Evolutionary conservation across 2,797 vertebrate genomes (phyloP).

Genomic region (Sciurus carolinensis): DNA sequence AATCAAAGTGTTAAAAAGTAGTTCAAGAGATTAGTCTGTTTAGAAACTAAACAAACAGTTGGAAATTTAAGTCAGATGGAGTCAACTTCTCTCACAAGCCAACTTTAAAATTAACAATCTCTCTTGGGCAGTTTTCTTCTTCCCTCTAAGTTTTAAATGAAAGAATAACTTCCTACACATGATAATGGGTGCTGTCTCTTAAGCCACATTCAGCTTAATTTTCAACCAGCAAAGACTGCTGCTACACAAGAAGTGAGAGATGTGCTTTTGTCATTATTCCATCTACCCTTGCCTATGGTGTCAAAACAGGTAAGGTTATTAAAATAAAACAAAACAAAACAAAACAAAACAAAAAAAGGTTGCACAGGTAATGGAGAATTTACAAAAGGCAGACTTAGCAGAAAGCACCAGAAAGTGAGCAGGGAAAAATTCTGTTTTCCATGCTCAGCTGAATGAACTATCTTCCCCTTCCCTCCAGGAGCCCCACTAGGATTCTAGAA

Average conservation of each 20-base stretch:
- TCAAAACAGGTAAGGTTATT: not conserved
- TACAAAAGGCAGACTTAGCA: not conserved
- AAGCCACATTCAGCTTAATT: not conserved
- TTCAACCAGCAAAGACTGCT: not conserved
- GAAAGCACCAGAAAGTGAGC: not conserved
- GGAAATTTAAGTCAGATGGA: constrained; percentile 70
- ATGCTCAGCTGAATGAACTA: not conserved
- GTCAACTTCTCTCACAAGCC: constrained; percentile 64
- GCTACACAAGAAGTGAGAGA: not conserved
- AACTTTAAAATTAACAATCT: constrained; percentile 68
- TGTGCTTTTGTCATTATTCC: not conserved
- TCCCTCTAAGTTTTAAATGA: constrained; percentile 54
- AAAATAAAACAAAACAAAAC: not conserved
- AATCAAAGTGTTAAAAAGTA: constrained; percentile 51
- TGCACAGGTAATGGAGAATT: not conserved
- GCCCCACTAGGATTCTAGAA: not conserved
- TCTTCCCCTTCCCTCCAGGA: not conserved
- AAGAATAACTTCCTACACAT: not conserved
- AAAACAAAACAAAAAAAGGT: not conserved
- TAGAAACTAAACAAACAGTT: constrained; percentile 76
- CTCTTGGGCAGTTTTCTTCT: not conserved
- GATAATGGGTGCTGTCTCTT: not conserved
- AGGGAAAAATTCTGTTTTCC: not conserved
- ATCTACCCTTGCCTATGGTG: not conserved
- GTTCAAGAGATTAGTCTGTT: constrained; percentile 62